A percentile compares a stretch with the other conserved stretches of the same genome.
Evolutionary conservation across 1,140 invertebrate genomes (phyloP).

Genomic region (Megalopta genalis): DNA sequence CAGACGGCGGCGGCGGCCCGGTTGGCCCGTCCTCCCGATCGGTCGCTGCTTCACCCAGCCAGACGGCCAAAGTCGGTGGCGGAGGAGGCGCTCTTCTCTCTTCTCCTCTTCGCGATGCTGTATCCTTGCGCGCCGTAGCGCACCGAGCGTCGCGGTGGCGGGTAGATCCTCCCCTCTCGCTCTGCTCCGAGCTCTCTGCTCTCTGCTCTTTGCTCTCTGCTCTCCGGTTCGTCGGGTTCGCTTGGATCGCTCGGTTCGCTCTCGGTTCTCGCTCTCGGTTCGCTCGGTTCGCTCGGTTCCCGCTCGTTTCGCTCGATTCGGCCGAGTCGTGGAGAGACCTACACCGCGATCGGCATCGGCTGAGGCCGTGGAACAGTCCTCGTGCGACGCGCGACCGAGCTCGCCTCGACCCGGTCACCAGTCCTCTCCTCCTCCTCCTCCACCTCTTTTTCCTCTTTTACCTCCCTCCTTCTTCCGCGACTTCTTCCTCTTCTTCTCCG

Average conservation of each 20-base stretch:
- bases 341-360: slow-evolving; percentile 53
- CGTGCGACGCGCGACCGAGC: slow-evolving; percentile 66
- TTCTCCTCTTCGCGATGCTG: slow-evolving; percentile 42
- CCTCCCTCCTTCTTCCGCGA: slow-evolving; percentile 26
- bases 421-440: slow-evolving; percentile 36
- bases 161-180: slow-evolving; percentile 34
- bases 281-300: no score
- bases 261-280: no score
- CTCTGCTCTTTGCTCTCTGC: background rate
- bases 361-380: slow-evolving; percentile 67
- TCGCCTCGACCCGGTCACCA: slow-evolving; percentile 53
- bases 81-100: slow-evolving; percentile 53
- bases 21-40: slow-evolving; percentile 61
- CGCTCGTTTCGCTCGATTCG: no score
- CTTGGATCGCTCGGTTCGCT: background rate
- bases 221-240: slow-evolving; percentile 25
- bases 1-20: slow-evolving; percentile 55
- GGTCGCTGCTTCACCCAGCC: slow-evolving; percentile 47
- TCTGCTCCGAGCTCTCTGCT: slow-evolving; percentile 1
- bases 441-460: slow-evolving; percentile 20
- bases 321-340: slow-evolving; percentile 23
- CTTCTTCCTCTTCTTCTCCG: slow-evolving; percentile 28
- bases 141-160: slow-evolving; percentile 18
- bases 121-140: slow-evolving; percentile 62
- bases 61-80: slow-evolving; percentile 49